phyloP scores from a whole-genome alignment of 2,113 vertebrate genomes.

The Egretta garzetta region DNA sequence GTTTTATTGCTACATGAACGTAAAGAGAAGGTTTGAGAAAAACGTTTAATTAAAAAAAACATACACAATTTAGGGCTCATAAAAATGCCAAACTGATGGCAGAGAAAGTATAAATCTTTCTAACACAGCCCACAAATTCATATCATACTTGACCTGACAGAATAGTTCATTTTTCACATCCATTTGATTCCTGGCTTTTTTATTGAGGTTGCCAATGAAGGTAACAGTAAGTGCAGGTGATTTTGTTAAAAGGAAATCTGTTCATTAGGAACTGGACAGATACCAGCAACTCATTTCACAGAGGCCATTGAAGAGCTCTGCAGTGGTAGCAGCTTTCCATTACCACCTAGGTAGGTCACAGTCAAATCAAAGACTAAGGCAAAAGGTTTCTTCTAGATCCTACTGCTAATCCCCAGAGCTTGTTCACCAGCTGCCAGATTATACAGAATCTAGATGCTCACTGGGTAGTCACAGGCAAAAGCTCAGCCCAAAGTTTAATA shows the following conservation, averaged over 20 bases:
- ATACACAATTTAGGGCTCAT: background rate
- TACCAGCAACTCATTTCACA: conserved; percentile 24
- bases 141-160: background rate
- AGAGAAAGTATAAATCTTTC: conserved; percentile 20
- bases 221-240: conserved; percentile 4
- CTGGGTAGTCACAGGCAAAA: background rate
- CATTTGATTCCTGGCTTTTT: conserved; percentile 3
- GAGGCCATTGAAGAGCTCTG: background rate
- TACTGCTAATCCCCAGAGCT: background rate
- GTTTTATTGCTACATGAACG: background rate
- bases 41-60: background rate
- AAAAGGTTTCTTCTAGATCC: conserved; percentile 1
- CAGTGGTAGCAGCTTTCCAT: background rate
- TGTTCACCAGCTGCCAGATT: background rate
- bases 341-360: background rate
- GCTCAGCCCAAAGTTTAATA: background rate
- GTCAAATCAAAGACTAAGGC: background rate
- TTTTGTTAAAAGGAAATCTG: conserved; percentile 13
- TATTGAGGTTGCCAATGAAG: background rate
- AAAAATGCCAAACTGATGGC: background rate
- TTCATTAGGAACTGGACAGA: conserved; percentile 24
- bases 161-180: conserved; percentile 1
- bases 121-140: background rate
- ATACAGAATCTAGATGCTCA: background rate
- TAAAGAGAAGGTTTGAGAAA: conserved; percentile 20